phyloP scores from a whole-genome alignment of 2,888 invertebrate species.

The Melieria crassipennis region DNA sequence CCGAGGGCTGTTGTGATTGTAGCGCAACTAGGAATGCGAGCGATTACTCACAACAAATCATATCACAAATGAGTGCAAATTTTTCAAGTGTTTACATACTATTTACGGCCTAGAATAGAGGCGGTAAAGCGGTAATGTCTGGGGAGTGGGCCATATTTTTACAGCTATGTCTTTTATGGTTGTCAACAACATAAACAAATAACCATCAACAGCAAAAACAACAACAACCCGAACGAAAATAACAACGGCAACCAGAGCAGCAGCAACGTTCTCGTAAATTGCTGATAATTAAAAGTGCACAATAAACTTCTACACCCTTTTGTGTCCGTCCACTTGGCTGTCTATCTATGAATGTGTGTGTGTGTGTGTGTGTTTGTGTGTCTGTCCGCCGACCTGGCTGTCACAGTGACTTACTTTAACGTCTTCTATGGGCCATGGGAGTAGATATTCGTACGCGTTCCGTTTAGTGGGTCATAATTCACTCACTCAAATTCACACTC shows the following conservation, averaged over 20 bases:
- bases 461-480: slow-evolving; percentile 50
- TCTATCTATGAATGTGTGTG: background rate
- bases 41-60: too few relatives aligned
- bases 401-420: slow-evolving; percentile 41
- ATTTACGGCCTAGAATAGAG: too few relatives aligned
- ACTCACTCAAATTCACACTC: slow-evolving; percentile 43
- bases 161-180: too few relatives aligned
- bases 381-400: slow-evolving; percentile 34
- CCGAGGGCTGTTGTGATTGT: too few relatives aligned
- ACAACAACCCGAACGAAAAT: background rate
- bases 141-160: too few relatives aligned
- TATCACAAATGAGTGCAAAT: too few relatives aligned
- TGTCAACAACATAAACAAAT: too few relatives aligned
- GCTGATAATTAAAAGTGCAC: slow-evolving; percentile 22
- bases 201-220: too few relatives aligned
- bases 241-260: slow-evolving; percentile 39
- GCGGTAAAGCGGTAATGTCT: too few relatives aligned
- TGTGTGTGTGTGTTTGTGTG: background rate
- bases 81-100: too few relatives aligned
- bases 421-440: slow-evolving; percentile 13
- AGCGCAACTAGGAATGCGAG: too few relatives aligned
- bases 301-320: slow-evolving; percentile 17
- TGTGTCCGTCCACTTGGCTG: background rate
- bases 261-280: slow-evolving; percentile 6
- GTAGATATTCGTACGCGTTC: slow-evolving; percentile 26